phyloP scores from a whole-genome alignment of 2,888 invertebrate species.

The Entomobrya proxima region DNA sequence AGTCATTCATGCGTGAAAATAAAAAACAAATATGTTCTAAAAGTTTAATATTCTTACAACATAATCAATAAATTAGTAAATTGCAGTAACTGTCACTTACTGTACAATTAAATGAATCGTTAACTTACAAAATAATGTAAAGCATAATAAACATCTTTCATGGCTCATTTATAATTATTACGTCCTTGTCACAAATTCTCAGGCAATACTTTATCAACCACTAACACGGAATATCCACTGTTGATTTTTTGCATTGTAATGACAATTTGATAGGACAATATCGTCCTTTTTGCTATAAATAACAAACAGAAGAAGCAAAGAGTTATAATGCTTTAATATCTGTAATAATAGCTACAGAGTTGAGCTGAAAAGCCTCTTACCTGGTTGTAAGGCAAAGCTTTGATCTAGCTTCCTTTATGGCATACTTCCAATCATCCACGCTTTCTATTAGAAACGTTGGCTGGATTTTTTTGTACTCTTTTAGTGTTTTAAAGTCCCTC shows the following conservation, averaged over 20 bases:
- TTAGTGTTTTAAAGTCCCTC: conserved; percentile 60
- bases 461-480: conserved; percentile 52
- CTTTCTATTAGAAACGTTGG: conserved; percentile 71
- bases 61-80: no score
- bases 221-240: conserved; percentile 70
- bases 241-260: conserved; percentile 56
- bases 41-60: no score
- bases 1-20: no score
- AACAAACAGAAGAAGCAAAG: background rate
- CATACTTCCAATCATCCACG: conserved; percentile 72
- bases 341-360: no score
- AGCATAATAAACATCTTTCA: no score
- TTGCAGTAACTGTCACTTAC: no score
- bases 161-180: no score
- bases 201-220: background rate
- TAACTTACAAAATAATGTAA: no score
- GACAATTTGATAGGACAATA: conserved; percentile 48
- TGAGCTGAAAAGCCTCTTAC: conserved; percentile 8
- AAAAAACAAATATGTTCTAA: no score
- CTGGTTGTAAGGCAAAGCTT: conserved; percentile 67
- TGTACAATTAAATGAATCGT: no score
- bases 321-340: no score
- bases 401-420: conserved; percentile 66
- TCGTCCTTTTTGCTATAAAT: conserved; percentile 60
- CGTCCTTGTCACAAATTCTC: no score